phyloP scores from a whole-genome alignment of 1,140 invertebrate genomes.

The Pararge aegeria region DNA sequence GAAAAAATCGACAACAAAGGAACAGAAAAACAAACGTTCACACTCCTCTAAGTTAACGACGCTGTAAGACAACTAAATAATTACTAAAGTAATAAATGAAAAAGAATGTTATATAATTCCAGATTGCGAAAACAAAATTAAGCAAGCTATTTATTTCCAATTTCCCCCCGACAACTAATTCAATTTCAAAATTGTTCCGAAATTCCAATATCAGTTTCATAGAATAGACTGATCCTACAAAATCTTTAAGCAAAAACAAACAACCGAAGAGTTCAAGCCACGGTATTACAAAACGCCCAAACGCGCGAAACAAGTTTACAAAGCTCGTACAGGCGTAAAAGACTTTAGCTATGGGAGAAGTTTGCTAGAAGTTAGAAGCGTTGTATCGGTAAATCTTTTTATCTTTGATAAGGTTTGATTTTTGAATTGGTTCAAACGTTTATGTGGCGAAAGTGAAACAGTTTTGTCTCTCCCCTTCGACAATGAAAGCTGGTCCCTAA shows the following conservation, averaged over 20 bases:
- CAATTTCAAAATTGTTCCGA: conserved; percentile 4
- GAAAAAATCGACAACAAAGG: too few species aligned
- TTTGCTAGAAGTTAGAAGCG: neutral
- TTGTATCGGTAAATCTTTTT: neutral
- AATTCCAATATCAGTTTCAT: conserved; percentile 13
- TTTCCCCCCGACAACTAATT: neutral
- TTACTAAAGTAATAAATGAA: too few species aligned
- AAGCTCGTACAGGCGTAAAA: neutral
- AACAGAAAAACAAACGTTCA: too few species aligned
- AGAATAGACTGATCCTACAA: neutral
- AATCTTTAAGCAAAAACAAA: neutral
- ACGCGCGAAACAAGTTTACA: neutral
- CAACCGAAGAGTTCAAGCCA: neutral
- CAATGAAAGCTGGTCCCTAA: too few species aligned
- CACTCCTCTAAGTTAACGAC: too few species aligned
- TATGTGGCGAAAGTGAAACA: too few species aligned
- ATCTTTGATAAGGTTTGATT: too few species aligned
- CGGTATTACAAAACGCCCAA: neutral
- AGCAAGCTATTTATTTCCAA: neutral
- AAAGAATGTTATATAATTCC: neutral
- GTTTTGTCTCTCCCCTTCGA: too few species aligned
- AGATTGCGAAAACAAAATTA: neutral
- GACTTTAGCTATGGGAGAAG: neutral
- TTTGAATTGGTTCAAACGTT: too few species aligned
- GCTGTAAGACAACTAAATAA: too few species aligned